phyloP scores from a whole-genome alignment of 1,140 invertebrate species.

The Mamestra configurata region DNA sequence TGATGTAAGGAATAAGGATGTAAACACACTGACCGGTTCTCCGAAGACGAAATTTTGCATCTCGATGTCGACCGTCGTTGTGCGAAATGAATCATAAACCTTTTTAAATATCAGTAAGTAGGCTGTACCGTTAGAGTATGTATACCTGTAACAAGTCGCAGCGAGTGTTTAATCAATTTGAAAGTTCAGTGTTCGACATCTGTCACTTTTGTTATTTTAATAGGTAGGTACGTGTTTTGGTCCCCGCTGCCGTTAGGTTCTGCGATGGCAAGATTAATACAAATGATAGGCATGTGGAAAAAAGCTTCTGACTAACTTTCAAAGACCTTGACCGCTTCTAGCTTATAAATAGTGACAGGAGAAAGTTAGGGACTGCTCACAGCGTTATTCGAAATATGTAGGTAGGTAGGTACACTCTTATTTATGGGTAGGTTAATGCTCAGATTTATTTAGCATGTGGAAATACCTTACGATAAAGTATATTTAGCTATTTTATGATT shows the following conservation, averaged over 20 bases:
- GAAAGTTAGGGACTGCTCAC: constrained; percentile 33
- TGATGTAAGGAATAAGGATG: constrained; percentile 13
- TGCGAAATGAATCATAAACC: constrained; percentile 51
- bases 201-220: constrained; percentile 44
- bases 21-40: constrained; percentile 45
- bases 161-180: constrained; percentile 49
- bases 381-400: not conserved
- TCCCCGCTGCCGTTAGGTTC: constrained; percentile 28
- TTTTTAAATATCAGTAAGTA: constrained; percentile 50
- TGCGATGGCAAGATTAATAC: constrained; percentile 17
- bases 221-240: constrained; percentile 26
- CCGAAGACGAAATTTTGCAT: constrained; percentile 41
- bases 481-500: not conserved
- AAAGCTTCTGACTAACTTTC: constrained; percentile 42
- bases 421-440: not conserved
- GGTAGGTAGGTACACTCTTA: not conserved
- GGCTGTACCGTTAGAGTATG: constrained; percentile 53
- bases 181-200: constrained; percentile 52
- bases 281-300: not conserved
- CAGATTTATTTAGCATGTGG: too few relatives aligned
- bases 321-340: constrained; percentile 46
- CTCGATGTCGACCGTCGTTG: not conserved
- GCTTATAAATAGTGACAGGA: constrained; percentile 12
- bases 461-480: too few relatives aligned
- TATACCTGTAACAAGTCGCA: constrained; percentile 48